Base-by-base conservation (phyloP, 2,888 invertebrate genomes). In the Temnothorax rugatulus region DNA sequence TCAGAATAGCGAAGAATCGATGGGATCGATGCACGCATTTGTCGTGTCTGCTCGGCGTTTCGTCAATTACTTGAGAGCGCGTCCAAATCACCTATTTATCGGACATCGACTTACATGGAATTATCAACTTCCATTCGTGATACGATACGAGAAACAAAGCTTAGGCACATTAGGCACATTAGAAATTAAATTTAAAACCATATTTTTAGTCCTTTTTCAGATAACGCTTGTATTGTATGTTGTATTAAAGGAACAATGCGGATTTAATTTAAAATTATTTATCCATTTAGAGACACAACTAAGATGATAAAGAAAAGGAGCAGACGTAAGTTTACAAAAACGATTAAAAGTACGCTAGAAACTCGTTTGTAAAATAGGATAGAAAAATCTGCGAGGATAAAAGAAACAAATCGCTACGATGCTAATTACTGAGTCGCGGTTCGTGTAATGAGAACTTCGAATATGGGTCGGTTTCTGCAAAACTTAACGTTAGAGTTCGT, bases 401-500 rank as follows among this genome's bases (percentile, higher is more conserved):
- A 34, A 41, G 57, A 73, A 81, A 74, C 59, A 47, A 68, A 71
- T 59, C 59, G 47, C 34, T 34, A 34, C 41, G 50, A 75, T 38
- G 59, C 59, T 59, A 71, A 79, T 57, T 69, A 38, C 73, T 2
- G 61, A 68, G 68, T 44, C 52, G 66, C 15, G 38, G 25, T 38
- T 81, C 25, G 61, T n/a, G 38, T 59, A 74, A 59, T 21, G 75
- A 81, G 73, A 81, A 77, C 69, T 54, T 9, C n/a, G 44, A 77
- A 77, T 77, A 69, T 77, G 15, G 77, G 57, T 77, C 57, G 69
- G 29, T 75, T 63, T 66, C 66, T 38, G 52, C 68, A 69, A 77
- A 77, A 77, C 77, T 77, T 77, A 69, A 57, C 44, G 57, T 44
- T 77, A 69, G 77, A 77, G 69, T 77, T 77, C 29, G 69, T 57